A percentile compares a stretch with the other conserved stretches of the same genome.
Evolutionary conservation across 2,113 vertebrate genomes (phyloP).

Genomic region (Paradoxurus hermaphroditus): DNA sequence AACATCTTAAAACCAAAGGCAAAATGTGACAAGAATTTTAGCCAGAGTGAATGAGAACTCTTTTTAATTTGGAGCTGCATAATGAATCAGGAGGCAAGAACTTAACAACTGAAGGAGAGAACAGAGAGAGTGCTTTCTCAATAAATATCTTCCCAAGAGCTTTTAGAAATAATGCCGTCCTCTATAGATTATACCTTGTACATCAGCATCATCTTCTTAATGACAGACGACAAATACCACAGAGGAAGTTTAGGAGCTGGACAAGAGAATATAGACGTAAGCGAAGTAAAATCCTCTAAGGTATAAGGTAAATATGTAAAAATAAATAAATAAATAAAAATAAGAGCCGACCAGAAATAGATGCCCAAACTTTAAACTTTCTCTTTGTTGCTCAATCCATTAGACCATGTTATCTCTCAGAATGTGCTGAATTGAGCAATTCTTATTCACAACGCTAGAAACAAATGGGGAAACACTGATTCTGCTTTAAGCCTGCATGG

Average conservation of each 20-base stretch:
- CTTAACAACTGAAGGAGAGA: background rate
- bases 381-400: background rate
- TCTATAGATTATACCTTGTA: background rate
- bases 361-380: background rate
- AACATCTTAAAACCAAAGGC: constrained; percentile 19
- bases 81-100: background rate
- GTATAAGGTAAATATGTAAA: background rate
- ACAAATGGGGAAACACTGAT: constrained; percentile 68
- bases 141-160: background rate
- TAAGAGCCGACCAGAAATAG: background rate
- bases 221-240: background rate
- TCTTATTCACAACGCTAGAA: constrained; percentile 70
- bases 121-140: background rate
- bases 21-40: background rate
- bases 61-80: background rate
- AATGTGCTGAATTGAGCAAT: constrained; percentile 38
- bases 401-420: background rate
- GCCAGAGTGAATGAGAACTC: background rate
- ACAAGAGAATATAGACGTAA: background rate
- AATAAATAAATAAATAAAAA: background rate
- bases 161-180: background rate
- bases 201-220: background rate
- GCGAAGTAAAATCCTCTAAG: background rate
- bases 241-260: background rate
- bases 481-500: constrained; percentile 76